Evolutionary conservation across 1,140 invertebrate genomes (phyloP).

Genomic region (Nasonia vitripennis): DNA sequence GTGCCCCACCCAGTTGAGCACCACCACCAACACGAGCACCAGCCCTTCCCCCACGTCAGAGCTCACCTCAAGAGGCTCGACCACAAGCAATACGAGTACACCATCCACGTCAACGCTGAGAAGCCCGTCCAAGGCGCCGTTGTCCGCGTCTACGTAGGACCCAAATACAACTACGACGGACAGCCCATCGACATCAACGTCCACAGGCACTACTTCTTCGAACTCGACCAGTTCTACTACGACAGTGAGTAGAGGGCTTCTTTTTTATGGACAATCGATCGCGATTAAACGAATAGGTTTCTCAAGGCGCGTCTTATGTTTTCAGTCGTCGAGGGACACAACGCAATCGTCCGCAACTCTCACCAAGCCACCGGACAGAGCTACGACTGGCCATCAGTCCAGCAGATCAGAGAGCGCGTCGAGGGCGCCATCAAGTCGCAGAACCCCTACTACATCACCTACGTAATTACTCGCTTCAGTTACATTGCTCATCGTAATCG

Average conservation of each 20-base stretch:
- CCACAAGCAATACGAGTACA: constrained; percentile 80
- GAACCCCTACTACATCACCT: constrained; percentile 71
- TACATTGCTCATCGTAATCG: neutral
- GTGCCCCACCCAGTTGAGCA: constrained; percentile 59
- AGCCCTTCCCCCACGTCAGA: constrained; percentile 62
- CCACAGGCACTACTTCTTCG: constrained; percentile 78
- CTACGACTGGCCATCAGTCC: constrained; percentile 79
- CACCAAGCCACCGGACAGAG: constrained; percentile 79
- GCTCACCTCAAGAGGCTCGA: constrained; percentile 76
- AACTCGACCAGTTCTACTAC: constrained; percentile 82
- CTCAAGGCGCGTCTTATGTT: constrained; percentile 21
- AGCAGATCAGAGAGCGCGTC: constrained; percentile 75
- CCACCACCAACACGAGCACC: constrained; percentile 61
- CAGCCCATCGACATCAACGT: constrained; percentile 77
- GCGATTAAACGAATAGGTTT: neutral
- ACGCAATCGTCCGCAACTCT: constrained; percentile 81
- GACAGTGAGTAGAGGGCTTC: constrained; percentile 67
- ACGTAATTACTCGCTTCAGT: constrained; percentile 63
- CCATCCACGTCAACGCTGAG: constrained; percentile 74
- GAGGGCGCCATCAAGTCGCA: constrained; percentile 73
- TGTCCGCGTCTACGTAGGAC: constrained; percentile 77
- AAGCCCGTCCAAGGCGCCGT: constrained; percentile 68
- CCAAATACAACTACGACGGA: constrained; percentile 76
- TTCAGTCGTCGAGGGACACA: constrained; percentile 79
- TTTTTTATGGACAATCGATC: neutral